Conservation (phyloP, 2,113 vertebrate genomes). For the Gopherus evgoodei region DNA sequence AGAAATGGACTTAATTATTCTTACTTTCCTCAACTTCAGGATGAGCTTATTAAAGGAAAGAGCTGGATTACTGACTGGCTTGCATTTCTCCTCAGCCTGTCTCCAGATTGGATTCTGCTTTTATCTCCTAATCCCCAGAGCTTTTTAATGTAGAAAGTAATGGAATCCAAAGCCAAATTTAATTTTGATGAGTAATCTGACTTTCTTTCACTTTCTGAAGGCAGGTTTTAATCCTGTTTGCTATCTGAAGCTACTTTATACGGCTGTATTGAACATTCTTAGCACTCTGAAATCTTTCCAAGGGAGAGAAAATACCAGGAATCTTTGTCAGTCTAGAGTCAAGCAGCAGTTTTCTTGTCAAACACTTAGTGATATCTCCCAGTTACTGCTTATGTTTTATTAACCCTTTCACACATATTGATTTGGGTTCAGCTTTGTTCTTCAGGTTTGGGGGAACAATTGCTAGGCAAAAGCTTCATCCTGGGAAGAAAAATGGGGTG, state of each 20-base stretch:
- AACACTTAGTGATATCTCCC: not conserved
- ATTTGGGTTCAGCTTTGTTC: not conserved
- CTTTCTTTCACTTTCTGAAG: conserved; percentile 34
- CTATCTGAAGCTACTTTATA: conserved; percentile 44
- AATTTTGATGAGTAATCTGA: conserved; percentile 62
- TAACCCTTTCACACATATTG: not conserved
- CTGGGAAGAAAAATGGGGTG: not conserved
- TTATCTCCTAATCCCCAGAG: conserved; percentile 66
- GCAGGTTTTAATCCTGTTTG: conserved; percentile 5
- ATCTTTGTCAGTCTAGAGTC: not conserved
- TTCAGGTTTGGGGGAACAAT: not conserved
- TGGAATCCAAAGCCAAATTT: conserved; percentile 41
- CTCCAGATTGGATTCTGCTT: conserved; percentile 54
- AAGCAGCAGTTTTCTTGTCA: conserved; percentile 15
- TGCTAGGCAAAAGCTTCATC: not conserved
- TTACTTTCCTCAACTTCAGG: conserved; percentile 11
- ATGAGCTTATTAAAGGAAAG: conserved; percentile 34
- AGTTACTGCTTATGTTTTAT: not conserved
- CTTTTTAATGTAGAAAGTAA: conserved; percentile 44
- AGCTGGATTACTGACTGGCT: conserved; percentile 42
- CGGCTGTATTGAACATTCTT: conserved; percentile 47
- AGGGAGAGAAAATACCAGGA: not conserved
- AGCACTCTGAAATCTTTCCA: not conserved
- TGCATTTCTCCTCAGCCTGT: conserved; percentile 51
- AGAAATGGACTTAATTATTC: conserved; percentile 45